Percentiles rank a stretch among this genome's conserved stretches.
Conservation (phyloP, 2,888 invertebrate genomes). For the Panzeria rudis region DNA sequence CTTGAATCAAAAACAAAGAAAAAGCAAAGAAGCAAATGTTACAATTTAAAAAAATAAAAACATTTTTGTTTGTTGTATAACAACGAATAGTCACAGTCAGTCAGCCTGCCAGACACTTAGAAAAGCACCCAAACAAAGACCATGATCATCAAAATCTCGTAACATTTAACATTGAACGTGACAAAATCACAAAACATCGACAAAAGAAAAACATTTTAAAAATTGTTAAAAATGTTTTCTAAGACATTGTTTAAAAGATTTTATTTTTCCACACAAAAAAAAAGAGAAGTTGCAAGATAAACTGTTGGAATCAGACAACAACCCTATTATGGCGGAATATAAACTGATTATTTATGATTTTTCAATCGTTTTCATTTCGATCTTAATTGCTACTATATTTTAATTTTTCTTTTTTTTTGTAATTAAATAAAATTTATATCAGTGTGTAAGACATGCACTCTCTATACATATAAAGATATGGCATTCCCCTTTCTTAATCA, state of each 20-base stretch:
- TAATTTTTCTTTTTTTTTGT: background rate
- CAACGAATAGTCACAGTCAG: slow-evolving; percentile 22
- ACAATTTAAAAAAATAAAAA: slow-evolving; percentile 47
- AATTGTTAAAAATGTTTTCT: slow-evolving; percentile 56
- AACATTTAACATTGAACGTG: slow-evolving; percentile 81
- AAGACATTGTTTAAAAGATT: slow-evolving; percentile 55
- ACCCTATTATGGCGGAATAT: background rate
- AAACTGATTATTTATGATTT: slow-evolving; percentile 61
- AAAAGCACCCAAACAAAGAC: slow-evolving; percentile 63
- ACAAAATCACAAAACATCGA: slow-evolving; percentile 81
- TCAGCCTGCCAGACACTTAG: slow-evolving; percentile 12
- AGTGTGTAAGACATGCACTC: background rate
- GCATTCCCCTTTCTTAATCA: slow-evolving; percentile 45
- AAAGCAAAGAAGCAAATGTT: slow-evolving; percentile 52
- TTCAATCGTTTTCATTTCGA: slow-evolving; percentile 57
- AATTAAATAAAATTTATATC: background rate
- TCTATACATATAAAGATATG: background rate
- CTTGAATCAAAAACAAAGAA: slow-evolving; percentile 38
- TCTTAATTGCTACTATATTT: slow-evolving; percentile 54
- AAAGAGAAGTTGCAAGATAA: slow-evolving; percentile 19
- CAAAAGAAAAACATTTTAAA: slow-evolving; percentile 58
- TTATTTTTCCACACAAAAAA: background rate
- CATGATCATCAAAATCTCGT: slow-evolving; percentile 74
- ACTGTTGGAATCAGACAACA: slow-evolving; percentile 46
- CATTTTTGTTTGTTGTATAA: slow-evolving; percentile 30